These are phyloP conservation scores for Caenorhabditis elegans DNA, from an alignment of 1,140 invertebrate species.

Conservation along the genomic window WBcel235 BX284606.5:934501-935000, in stretches of 20 bases:
- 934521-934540: neutral
- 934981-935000: neutral
- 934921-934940: no score
- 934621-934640: conserved; percentile 4
- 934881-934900: no score
- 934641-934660: neutral
- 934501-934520: neutral
- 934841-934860: no score
- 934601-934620: neutral
- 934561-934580: conserved; percentile 1
- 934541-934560: neutral
- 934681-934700: conserved; percentile 1
- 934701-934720: neutral
- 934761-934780: neutral
- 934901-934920: no score
- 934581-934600: conserved; percentile 9
- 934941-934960: no score
- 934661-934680: neutral
- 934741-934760: conserved; percentile 42
- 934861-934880: no score
- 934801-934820: no score
- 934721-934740: conserved; percentile 42
- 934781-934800: neutral
- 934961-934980: no score
- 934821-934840: no score